These are phyloP conservation scores for Heliopora coerulea DNA, from an alignment of 92 coral and sea anemone species.

Conservation along the genomic window DNA sequence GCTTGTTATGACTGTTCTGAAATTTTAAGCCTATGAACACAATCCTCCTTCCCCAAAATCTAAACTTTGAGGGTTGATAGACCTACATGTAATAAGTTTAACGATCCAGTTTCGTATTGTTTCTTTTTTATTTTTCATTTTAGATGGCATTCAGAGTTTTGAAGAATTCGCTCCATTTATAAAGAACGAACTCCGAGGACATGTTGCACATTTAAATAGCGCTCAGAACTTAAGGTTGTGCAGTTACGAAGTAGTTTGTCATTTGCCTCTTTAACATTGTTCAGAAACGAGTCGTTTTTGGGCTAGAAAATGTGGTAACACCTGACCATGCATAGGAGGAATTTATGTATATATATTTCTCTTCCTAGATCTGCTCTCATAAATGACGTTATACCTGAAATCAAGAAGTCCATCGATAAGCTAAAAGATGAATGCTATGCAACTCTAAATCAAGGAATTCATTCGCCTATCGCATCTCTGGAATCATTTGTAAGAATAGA, in stretches of 20 bases:
- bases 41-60: too few species aligned
- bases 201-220: conserved; percentile 66
- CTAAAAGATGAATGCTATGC: conserved; percentile 59
- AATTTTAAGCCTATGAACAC: too few species aligned
- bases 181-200: conserved; percentile 65
- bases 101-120: too few species aligned
- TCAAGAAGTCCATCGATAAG: conserved; percentile 69
- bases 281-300: too few species aligned
- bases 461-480: conserved; percentile 15
- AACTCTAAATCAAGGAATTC: conserved; percentile 22
- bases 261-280: too few species aligned
- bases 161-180: conserved; percentile 60
- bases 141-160: conserved; percentile 77
- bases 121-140: background rate
- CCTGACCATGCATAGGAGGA: too few species aligned
- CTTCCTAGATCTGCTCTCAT: conserved; percentile 46
- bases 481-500: conserved; percentile 45
- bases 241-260: too few species aligned
- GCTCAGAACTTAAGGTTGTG: conserved; percentile 72
- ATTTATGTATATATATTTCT: background rate
- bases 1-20: too few species aligned
- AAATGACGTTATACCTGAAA: conserved; percentile 65
- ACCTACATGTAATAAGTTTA: too few species aligned
- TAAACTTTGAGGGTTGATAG: too few species aligned
- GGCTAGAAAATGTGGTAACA: too few species aligned